Percentiles rank a stretch among this genome's conserved stretches.
These are phyloP conservation scores for Sepioteuthis lessoniana DNA, from an alignment of 2,888 invertebrate species.

Conservation along the genomic window DNA sequence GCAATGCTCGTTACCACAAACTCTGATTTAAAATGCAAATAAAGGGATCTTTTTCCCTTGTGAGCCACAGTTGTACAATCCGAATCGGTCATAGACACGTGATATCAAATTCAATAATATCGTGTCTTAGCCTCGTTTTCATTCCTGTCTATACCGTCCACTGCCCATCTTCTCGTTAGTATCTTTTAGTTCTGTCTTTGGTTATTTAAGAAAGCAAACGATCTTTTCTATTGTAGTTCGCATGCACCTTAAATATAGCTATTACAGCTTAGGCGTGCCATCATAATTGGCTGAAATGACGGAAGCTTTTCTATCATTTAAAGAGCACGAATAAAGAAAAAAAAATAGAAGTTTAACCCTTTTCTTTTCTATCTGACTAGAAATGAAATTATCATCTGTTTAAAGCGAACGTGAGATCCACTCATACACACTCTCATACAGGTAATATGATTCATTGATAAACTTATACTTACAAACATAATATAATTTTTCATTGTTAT, in stretches of 20 bases:
- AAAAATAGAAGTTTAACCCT: not conserved
- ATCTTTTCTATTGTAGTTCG: not conserved
- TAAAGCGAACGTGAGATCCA: too few relatives aligned
- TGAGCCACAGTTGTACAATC: not conserved
- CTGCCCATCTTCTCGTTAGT: not conserved
- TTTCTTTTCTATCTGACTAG: too few relatives aligned
- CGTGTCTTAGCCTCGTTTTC: not conserved
- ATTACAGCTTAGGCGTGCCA: conserved; percentile 2
- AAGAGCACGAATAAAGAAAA: not conserved
- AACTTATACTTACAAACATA: too few relatives aligned
- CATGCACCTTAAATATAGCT: not conserved
- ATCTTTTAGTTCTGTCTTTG: not conserved
- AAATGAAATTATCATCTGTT: too few relatives aligned
- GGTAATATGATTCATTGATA: too few relatives aligned
- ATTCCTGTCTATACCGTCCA: not conserved
- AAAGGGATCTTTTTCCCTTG: not conserved
- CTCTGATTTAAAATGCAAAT: not conserved
- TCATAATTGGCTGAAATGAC: not conserved
- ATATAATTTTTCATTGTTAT: too few relatives aligned
- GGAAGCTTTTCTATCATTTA: not conserved
- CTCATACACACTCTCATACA: too few relatives aligned
- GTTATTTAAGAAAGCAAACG: not conserved
- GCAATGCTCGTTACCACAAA: not conserved
- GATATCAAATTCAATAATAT: not conserved
- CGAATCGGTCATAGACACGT: not conserved